Conservation (phyloP, 1,140 invertebrate species). For the Trypoxylus dichotomus region DNA sequence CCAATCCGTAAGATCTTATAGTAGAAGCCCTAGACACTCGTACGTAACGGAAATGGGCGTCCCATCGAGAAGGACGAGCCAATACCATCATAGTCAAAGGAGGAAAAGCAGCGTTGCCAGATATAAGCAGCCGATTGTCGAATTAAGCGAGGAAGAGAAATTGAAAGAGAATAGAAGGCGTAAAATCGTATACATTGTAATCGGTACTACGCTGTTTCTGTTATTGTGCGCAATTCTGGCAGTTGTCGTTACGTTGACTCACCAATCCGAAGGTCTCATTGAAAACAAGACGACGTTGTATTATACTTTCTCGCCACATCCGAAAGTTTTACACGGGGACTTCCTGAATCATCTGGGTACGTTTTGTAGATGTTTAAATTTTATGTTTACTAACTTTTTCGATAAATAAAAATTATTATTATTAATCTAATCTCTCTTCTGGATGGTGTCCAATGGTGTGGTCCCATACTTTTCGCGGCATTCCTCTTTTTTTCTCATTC, state of each 20-base stretch:
- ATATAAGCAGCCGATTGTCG: conserved; percentile 8
- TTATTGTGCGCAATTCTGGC: conserved; percentile 21
- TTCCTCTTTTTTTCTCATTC: too few relatives aligned
- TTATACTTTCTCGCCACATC: conserved; percentile 28
- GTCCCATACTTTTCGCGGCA: too few relatives aligned
- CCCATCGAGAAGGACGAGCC: not conserved
- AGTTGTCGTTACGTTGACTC: conserved; percentile 27
- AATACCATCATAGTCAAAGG: not conserved
- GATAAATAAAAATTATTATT: too few relatives aligned
- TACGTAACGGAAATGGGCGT: not conserved
- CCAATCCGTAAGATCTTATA: not conserved
- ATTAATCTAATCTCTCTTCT: too few relatives aligned
- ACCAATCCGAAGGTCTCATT: conserved; percentile 15
- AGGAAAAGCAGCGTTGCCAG: not conserved
- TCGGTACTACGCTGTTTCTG: conserved; percentile 18
- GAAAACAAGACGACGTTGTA: conserved; percentile 17
- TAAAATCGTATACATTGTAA: conserved; percentile 14
- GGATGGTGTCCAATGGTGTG: too few relatives aligned
- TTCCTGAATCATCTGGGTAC: not conserved
- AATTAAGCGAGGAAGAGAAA: conserved; percentile 6
- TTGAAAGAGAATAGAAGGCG: conserved; percentile 9
- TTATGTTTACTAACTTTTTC: too few relatives aligned
- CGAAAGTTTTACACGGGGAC: conserved; percentile 11
- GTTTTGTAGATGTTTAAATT: not conserved
- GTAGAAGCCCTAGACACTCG: not conserved